phyloP scores from a whole-genome alignment of 2,888 invertebrate genomes.

The Nematopogon swammerdamellus region DNA sequence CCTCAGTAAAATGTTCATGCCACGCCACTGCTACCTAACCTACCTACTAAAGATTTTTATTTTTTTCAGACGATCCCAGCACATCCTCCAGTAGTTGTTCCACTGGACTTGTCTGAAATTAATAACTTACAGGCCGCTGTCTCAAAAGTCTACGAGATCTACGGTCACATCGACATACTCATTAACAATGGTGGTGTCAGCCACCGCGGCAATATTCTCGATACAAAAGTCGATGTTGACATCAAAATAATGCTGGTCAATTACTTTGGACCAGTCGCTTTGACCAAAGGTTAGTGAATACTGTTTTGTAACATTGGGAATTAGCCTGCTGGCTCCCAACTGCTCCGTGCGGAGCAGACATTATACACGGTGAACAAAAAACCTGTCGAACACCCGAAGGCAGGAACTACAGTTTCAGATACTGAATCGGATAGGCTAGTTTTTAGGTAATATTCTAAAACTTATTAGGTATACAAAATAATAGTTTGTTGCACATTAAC shows the following conservation, averaged over 20 bases:
- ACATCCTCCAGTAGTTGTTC: slow-evolving; percentile 69
- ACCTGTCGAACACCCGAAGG: too few relatives aligned
- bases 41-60: too few relatives aligned
- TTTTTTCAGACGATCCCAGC: slow-evolving; percentile 54
- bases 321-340: too few relatives aligned
- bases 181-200: slow-evolving; percentile 93
- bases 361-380: too few relatives aligned
- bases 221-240: slow-evolving; percentile 79
- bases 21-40: too few relatives aligned
- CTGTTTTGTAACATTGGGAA: neutral
- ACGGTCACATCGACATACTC: slow-evolving; percentile 80
- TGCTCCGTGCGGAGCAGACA: too few relatives aligned
- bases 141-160: slow-evolving; percentile 62
- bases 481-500: too few relatives aligned
- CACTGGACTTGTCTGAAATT: slow-evolving; percentile 73
- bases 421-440: too few relatives aligned
- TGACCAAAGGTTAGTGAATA: slow-evolving; percentile 76
- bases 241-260: slow-evolving; percentile 88
- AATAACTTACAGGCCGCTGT: slow-evolving; percentile 61
- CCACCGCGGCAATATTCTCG: slow-evolving; percentile 69
- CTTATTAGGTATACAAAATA: too few relatives aligned
- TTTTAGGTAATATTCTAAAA: too few relatives aligned
- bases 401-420: too few relatives aligned
- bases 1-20: too few relatives aligned
- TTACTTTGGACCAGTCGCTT: slow-evolving; percentile 88